These are phyloP conservation scores for Phoenicopterus ruber DNA, from an alignment of 2,113 vertebrate genomes.

Conservation along the genomic window DNA sequence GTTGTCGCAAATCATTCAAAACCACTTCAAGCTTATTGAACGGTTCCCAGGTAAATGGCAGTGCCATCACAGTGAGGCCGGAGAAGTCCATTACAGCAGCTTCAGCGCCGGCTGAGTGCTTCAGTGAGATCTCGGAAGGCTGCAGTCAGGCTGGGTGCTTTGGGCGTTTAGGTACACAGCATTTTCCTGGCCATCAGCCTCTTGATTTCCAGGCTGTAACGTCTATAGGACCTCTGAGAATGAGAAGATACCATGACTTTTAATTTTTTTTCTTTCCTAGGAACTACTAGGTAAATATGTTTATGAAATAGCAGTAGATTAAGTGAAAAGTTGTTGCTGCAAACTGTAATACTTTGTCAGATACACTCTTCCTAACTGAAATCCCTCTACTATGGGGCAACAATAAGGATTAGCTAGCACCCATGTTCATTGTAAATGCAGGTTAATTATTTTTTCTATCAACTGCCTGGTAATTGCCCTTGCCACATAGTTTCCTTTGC, in stretches of 20 bases:
- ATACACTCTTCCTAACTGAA: background rate
- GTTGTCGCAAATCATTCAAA: background rate
- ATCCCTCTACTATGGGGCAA: background rate
- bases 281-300: background rate
- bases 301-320: background rate
- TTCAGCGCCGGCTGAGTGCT: background rate
- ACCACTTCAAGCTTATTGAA: background rate
- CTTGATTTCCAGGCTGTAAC: background rate
- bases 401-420: background rate
- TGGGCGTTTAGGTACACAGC: background rate
- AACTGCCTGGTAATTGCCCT: background rate
- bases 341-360: background rate
- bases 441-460: background rate
- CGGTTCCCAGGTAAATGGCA: fast-evolving
- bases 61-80: background rate
- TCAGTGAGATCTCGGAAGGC: background rate
- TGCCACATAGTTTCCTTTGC: conserved; percentile 37
- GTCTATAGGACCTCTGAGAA: background rate
- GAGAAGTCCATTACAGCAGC: background rate
- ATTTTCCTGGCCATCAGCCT: background rate
- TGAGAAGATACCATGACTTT: background rate
- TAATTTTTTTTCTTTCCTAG: background rate
- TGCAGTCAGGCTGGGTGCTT: background rate
- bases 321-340: background rate
- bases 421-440: background rate